These are phyloP conservation scores for Vannuccia rotundouncinata DNA, from an alignment of 2,888 invertebrate genomes.

Conservation along the genomic window DNA sequence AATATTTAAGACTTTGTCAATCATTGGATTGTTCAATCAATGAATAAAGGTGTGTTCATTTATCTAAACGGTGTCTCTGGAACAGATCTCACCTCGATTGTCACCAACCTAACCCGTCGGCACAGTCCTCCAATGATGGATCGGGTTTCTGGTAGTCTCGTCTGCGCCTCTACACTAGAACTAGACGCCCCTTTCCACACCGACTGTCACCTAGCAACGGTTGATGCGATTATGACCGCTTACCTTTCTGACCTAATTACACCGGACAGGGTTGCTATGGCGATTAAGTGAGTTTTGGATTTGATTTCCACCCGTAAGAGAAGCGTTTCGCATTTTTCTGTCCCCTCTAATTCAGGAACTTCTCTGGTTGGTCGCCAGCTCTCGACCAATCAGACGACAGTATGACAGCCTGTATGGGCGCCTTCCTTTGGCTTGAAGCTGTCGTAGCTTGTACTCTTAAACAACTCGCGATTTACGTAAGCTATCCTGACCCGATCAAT, in stretches of 20 bases:
- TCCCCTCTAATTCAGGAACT: background rate
- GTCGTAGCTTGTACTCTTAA: background rate
- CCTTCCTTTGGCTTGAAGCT: background rate
- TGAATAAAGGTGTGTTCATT: too few species aligned
- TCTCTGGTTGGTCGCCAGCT: background rate
- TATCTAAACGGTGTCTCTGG: too few species aligned
- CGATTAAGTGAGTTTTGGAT: background rate
- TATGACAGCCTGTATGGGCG: background rate
- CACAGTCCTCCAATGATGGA: background rate
- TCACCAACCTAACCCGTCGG: background rate
- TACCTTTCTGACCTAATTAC: background rate
- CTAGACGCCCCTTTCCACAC: background rate
- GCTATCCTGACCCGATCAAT: background rate
- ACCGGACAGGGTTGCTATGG: background rate
- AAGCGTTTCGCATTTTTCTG: background rate
- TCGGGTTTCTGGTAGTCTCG: background rate
- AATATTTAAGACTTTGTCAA: too few species aligned
- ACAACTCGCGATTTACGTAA: background rate
- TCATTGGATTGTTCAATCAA: too few species aligned
- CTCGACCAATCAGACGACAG: background rate
- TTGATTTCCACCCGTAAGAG: too few species aligned
- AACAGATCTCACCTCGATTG: background rate
- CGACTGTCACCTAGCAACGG: background rate
- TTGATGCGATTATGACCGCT: background rate
- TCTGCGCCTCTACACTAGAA: background rate